Percentiles rank a stretch among this genome's conserved stretches.
These are phyloP conservation scores for Otolemur garnettii DNA, from an alignment of 2,113 vertebrate species.

Conservation along the genomic window DNA sequence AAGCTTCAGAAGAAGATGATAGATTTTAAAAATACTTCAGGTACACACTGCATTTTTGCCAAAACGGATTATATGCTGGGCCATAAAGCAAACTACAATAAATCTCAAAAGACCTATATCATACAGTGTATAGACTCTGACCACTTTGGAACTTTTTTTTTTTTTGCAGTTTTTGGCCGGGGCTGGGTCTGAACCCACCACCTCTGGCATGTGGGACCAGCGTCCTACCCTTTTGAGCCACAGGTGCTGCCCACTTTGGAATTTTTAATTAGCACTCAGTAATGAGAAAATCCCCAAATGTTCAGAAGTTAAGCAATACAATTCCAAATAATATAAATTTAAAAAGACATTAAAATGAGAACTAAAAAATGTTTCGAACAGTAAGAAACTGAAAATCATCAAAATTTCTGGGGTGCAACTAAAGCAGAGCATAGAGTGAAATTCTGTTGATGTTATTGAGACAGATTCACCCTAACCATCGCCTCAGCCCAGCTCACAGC, in stretches of 20 bases:
- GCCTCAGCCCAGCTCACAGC: too few species aligned
- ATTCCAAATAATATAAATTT: background rate
- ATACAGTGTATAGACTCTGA: background rate
- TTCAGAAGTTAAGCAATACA: constrained; percentile 7
- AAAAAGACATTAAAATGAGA: background rate
- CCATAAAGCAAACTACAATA: background rate
- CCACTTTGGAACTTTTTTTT: background rate
- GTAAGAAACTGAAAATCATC: background rate
- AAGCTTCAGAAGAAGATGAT: background rate
- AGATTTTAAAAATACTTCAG: background rate
- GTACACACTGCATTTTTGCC: background rate
- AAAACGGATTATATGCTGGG: background rate
- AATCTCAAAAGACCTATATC: background rate
- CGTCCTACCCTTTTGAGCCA: too few species aligned
- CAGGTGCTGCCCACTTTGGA: too few species aligned
- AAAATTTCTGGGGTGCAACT: background rate
- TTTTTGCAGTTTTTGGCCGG: too few species aligned
- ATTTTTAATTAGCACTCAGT: background rate
- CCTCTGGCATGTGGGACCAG: too few species aligned
- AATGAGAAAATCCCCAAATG: background rate
- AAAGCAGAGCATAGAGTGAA: background rate
- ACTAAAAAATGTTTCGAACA: constrained; percentile 11
- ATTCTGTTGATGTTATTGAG: background rate
- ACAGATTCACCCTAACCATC: too few species aligned
- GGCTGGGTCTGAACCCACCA: too few species aligned